A percentile compares a stretch with the other conserved stretches of the same genome.
phyloP scores from a whole-genome alignment of 2,888 invertebrate genomes.

The Noctua pronuba region DNA sequence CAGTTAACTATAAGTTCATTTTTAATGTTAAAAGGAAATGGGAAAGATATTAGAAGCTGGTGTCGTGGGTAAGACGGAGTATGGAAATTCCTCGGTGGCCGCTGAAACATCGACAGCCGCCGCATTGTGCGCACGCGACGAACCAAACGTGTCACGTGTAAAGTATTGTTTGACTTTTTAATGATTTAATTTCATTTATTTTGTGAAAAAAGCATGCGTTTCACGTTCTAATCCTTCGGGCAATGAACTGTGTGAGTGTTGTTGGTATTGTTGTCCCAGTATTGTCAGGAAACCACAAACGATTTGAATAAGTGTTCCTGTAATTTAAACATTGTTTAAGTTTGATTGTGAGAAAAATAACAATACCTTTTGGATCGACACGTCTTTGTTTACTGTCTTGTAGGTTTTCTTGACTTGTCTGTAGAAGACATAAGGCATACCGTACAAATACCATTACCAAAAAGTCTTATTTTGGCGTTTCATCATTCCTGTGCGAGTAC shows the following conservation, averaged over 20 bases:
- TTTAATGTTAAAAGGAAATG: constrained; percentile 30
- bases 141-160: neutral
- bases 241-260: constrained; percentile 16
- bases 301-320: neutral
- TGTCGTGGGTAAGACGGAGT: neutral
- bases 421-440: neutral
- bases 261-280: constrained; percentile 12
- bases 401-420: neutral
- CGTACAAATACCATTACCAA: neutral
- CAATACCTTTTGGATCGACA: neutral
- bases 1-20: constrained; percentile 41
- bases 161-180: neutral
- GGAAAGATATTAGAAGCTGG: constrained; percentile 8
- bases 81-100: neutral
- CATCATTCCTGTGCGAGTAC: neutral
- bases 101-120: neutral
- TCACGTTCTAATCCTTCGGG: neutral
- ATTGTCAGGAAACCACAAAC: constrained; percentile 24
- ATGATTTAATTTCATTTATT: neutral
- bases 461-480: neutral
- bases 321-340: constrained; percentile 3
- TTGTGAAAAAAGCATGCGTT: neutral
- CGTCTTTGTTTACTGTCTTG: neutral
- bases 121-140: neutral
- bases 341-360: neutral